phyloP scores from a whole-genome alignment of 1,140 invertebrate genomes.

The Drosophila yakuba region DNA sequence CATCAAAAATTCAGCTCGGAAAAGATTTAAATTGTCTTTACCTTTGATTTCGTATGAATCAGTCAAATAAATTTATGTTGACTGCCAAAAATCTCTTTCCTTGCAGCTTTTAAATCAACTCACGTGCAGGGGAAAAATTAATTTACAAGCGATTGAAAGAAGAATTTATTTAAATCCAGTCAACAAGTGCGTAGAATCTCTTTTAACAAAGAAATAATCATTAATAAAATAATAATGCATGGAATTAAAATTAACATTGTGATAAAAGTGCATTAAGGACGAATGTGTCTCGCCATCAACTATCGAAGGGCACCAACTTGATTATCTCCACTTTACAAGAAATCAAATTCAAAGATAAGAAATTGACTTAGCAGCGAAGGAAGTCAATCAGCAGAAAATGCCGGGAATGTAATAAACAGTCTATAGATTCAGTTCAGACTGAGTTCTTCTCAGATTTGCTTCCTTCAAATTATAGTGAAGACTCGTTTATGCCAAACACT shows the following conservation, averaged over 20 bases:
- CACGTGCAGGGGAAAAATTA: slow-evolving; percentile 18
- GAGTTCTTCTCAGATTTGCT: background rate
- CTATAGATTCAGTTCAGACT: background rate
- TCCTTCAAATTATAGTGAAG: slow-evolving; percentile 28
- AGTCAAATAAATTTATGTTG: slow-evolving; percentile 17
- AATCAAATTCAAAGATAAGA: slow-evolving; percentile 40
- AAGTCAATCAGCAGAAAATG: slow-evolving; percentile 33
- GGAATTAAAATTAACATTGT: slow-evolving; percentile 29
- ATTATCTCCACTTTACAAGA: slow-evolving; percentile 34
- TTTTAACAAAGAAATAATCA: background rate
- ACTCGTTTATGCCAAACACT: background rate
- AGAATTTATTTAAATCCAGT: slow-evolving; percentile 30
- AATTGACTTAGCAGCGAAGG: slow-evolving; percentile 51
- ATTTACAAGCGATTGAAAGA: slow-evolving; percentile 1
- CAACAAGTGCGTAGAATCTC: slow-evolving; percentile 35
- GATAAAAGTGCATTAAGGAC: slow-evolving; percentile 41
- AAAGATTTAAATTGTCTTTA: slow-evolving; percentile 49
- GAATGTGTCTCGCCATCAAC: slow-evolving; percentile 27
- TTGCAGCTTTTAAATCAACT: slow-evolving; percentile 23
- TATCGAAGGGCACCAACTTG: slow-evolving; percentile 17
- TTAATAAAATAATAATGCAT: slow-evolving; percentile 26
- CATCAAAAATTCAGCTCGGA: slow-evolving; percentile 38
- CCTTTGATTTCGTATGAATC: slow-evolving; percentile 46
- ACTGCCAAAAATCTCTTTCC: slow-evolving; percentile 18
- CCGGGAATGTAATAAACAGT: slow-evolving; percentile 14